A percentile compares a stretch with the other conserved stretches of the same genome.
These are phyloP conservation scores for Tanaodytes sp. DNA, from an alignment of 2,888 invertebrate species.

Conservation along the genomic window DNA sequence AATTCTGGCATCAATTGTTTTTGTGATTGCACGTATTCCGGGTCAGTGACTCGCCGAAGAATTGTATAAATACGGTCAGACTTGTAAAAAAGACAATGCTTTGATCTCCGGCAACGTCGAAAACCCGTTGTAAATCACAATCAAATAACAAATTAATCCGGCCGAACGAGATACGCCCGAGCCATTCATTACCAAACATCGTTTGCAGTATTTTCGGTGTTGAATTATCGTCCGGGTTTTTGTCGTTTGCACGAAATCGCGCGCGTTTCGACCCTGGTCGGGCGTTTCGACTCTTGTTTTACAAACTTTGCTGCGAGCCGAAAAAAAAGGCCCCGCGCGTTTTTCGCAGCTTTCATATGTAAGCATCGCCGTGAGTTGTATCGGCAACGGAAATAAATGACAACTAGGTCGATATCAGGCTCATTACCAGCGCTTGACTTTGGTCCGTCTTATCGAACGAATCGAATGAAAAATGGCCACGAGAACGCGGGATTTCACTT, in stretches of 20 bases:
- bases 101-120: background rate
- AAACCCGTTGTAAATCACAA: slow-evolving; percentile 18
- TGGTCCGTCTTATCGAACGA: background rate
- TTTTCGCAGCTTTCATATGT: no score
- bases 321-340: background rate
- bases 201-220: slow-evolving; percentile 44
- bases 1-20: no score
- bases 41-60: no score
- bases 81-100: background rate
- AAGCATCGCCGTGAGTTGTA: slow-evolving; percentile 7
- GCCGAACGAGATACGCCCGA: slow-evolving; percentile 10
- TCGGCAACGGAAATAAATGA: background rate
- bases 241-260: background rate
- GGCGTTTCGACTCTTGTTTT: background rate
- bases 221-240: slow-evolving; percentile 55
- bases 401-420: background rate
- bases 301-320: background rate
- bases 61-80: no score
- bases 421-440: background rate
- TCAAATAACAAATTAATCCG: slow-evolving; percentile 31
- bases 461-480: background rate
- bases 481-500: background rate
- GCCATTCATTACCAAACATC: slow-evolving; percentile 25
- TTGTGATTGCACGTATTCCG: no score
- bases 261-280: background rate